A percentile compares a stretch with the other conserved stretches of the same genome.
phyloP scores from a whole-genome alignment of 2,113 vertebrate genomes.

The Pycnonotus jocosus region DNA sequence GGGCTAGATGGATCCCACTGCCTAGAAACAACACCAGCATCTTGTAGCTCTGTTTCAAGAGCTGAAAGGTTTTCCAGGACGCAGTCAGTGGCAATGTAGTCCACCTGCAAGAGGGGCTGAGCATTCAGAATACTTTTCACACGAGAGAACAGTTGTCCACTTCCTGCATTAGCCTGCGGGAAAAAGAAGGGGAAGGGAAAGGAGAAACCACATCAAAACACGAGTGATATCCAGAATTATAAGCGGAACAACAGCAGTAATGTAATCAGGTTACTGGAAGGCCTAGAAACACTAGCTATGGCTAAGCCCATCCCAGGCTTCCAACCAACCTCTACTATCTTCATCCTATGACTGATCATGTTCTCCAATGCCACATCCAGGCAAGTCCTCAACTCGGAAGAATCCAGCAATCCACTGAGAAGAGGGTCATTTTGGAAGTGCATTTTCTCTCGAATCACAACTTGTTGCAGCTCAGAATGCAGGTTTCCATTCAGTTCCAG shows the following conservation, averaged over 20 bases:
- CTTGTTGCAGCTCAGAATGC: constrained; percentile 80
- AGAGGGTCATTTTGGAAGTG: constrained; percentile 83
- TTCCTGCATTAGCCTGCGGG: constrained; percentile 79
- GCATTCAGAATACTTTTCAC: constrained; percentile 77
- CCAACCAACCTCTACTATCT: constrained; percentile 84
- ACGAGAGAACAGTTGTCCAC: constrained; percentile 79
- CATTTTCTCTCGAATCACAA: constrained; percentile 74
- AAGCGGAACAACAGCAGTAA: not conserved
- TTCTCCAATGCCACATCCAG: constrained; percentile 86
- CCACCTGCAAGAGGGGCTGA: constrained; percentile 83
- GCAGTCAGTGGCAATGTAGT: constrained; percentile 82
- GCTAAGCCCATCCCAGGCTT: not conserved
- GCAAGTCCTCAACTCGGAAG: constrained; percentile 76
- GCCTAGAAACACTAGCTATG: not conserved
- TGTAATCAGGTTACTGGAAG: not conserved
- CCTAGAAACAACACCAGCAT: constrained; percentile 49
- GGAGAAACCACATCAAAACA: not conserved
- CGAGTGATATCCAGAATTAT: not conserved
- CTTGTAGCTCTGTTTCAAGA: constrained; percentile 67
- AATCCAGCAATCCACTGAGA: constrained; percentile 80
- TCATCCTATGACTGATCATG: constrained; percentile 71
- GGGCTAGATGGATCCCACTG: constrained; percentile 83
- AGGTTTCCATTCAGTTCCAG: constrained; percentile 90
- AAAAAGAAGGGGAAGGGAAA: not conserved
- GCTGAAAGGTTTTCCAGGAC: constrained; percentile 64